Base-by-base conservation (phyloP, 2,113 vertebrate species). In the Syngnathus typhle region DNA sequence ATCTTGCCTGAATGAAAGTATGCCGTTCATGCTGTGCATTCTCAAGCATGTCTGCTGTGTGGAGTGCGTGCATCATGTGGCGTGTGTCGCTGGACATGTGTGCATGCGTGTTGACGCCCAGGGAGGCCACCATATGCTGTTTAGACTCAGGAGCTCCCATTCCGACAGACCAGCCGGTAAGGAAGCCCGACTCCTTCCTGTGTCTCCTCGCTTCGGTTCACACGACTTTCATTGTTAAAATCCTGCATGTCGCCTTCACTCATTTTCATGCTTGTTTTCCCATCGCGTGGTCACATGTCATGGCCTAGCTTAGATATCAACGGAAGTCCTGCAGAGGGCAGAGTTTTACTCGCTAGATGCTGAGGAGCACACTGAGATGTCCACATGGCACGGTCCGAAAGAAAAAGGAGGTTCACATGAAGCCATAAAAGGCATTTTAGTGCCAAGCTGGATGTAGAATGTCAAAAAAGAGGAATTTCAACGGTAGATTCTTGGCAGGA, bases 311-410 rank as follows among this genome's bases (percentile, higher is more conserved):
- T 41, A 61, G 7, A 44, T 62, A 18, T 68, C 84, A 60, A 44
- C 63, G 54, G 36, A 60, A 65, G 69, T 78, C 91, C 91, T 91
- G 87, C 84, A 92, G 91, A 89, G 89, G 91, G 91, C 91, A 92
- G 89, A 88, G 82, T 90, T 89, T 89, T 86, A 77, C 90, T 84
- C 74, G 79, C 61, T 80, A 83, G 83, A 82, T 41, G 63, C 41
- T 15, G 68, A 77, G 54, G 64, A 71, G 63, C 58, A 55, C 60
- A 56, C 43, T 36, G 47, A 73, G 70, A 71, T 49, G 71, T 67
- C 60, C 63, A 73, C 74, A 79, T 83, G 80, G 71, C 70, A 72
- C 73, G 27, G 59, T 46, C 41, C 41, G 11, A 11, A 43, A 73
- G 79, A 72, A 0, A 21, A n/a, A 56, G 32, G 19, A 52, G 27